phyloP scores from a whole-genome alignment of 2,888 invertebrate genomes.

The Caenorhabditis becei region DNA sequence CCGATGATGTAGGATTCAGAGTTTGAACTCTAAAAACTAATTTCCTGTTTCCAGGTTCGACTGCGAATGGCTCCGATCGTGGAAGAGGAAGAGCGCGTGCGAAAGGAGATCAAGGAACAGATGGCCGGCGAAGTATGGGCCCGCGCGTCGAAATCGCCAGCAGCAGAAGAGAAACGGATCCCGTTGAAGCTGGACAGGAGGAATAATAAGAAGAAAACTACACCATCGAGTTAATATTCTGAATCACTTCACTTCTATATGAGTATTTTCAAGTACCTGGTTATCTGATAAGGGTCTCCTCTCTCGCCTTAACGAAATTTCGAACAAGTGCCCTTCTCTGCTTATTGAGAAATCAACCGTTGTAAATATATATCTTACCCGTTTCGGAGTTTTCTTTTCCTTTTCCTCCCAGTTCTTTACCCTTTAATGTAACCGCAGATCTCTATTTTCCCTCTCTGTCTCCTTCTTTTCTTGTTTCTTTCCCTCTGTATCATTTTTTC shows the following conservation, averaged over 20 bases:
- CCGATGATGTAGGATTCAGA: conserved; percentile 43
- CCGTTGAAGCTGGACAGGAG: conserved; percentile 13
- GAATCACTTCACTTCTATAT: no score
- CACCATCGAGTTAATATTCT: background rate
- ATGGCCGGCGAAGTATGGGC: conserved; percentile 52
- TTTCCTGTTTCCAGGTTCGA: conserved; percentile 18
- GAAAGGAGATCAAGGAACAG: conserved; percentile 41
- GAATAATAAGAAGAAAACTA: background rate
- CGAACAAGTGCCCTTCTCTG: background rate
- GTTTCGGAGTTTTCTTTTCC: background rate
- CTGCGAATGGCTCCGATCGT: conserved; percentile 39
- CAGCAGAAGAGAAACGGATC: conserved; percentile 17
- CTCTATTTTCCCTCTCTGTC: conserved; percentile 1
- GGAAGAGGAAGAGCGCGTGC: conserved; percentile 46
- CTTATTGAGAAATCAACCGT: background rate
- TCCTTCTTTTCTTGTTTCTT: background rate
- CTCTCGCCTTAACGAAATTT: no score
- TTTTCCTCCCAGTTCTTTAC: background rate
- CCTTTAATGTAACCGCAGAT: conserved; percentile 9
- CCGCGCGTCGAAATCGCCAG: conserved; percentile 17
- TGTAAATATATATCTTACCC: background rate
- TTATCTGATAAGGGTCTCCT: no score
- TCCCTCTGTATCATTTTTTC: background rate
- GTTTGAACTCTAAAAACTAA: background rate
- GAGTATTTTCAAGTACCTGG: no score